Conservation (phyloP, 2,113 vertebrate genomes). For the Elgaria multicarinata region DNA sequence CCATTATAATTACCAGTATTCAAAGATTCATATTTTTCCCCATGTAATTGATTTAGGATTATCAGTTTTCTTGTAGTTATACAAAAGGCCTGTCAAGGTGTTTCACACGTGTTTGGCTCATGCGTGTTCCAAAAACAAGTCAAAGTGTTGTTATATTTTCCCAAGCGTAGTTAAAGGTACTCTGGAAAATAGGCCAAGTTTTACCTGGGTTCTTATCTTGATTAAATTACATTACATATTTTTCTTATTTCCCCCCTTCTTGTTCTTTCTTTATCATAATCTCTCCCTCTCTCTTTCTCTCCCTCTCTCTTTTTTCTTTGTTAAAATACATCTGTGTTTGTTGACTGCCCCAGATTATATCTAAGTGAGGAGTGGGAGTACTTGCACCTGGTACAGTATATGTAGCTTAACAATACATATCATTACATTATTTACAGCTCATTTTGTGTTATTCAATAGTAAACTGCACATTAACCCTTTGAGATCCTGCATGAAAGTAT, state of each 20-base stretch:
- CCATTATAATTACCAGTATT: conserved; percentile 99
- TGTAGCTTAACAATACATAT: conserved; percentile 92
- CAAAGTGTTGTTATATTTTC: conserved; percentile 81
- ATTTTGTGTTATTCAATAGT: conserved; percentile 86
- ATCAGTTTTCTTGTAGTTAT: conserved; percentile 95
- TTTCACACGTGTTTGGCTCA: conserved; percentile 87
- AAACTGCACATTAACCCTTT: conserved; percentile 82
- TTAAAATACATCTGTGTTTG: conserved; percentile 96
- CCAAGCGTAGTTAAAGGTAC: conserved; percentile 71
- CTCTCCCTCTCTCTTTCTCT: conserved; percentile 77
- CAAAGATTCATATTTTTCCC: conserved; percentile 94
- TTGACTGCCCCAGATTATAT: conserved; percentile 86
- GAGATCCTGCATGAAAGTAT: conserved; percentile 57
- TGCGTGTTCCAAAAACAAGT: conserved; percentile 84
- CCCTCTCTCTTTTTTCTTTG: conserved; percentile 78
- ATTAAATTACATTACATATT: conserved; percentile 84
- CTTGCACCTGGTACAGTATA: conserved; percentile 92
- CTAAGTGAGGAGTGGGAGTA: conserved; percentile 90
- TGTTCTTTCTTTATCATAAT: conserved; percentile 82
- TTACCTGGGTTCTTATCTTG: conserved; percentile 86
- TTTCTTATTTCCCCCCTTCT: conserved; percentile 76
- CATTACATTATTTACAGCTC: conserved; percentile 91
- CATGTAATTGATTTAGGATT: conserved; percentile 91
- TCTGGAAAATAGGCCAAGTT: conserved; percentile 80
- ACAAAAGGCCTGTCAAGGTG: conserved; percentile 89